phyloP scores from a whole-genome alignment of 2,888 invertebrate species.

The Parnassius glacialis region DNA sequence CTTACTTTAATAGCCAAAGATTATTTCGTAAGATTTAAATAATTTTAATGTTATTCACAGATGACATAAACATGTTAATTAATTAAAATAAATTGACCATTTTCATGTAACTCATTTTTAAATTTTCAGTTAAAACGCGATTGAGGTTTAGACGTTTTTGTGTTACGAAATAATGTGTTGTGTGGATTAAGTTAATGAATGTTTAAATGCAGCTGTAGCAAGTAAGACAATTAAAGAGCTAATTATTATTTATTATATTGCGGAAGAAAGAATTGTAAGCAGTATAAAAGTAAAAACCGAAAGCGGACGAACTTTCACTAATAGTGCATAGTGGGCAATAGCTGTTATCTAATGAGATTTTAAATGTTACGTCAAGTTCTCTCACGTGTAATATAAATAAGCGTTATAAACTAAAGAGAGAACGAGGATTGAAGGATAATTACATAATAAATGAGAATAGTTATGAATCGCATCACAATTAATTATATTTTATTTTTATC shows the following conservation, averaged over 20 bases:
- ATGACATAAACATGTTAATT: too few species aligned
- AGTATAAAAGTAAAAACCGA: constrained; percentile 27
- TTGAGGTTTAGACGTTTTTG: not conserved
- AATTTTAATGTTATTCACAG: too few species aligned
- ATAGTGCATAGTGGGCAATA: constrained; percentile 37
- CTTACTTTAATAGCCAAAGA: too few species aligned
- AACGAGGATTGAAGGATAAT: constrained; percentile 11
- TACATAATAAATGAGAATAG: constrained; percentile 1
- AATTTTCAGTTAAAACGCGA: too few species aligned
- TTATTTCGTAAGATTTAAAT: too few species aligned
- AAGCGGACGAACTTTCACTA: constrained; percentile 52
- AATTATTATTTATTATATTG: constrained; percentile 4
- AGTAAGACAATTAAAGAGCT: not conserved
- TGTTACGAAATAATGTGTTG: too few species aligned
- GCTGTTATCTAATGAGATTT: constrained; percentile 61
- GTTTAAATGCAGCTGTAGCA: too few species aligned
- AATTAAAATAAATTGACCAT: too few species aligned
- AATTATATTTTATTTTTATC: not conserved
- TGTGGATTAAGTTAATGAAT: too few species aligned
- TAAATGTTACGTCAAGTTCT: constrained; percentile 48
- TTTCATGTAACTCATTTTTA: too few species aligned
- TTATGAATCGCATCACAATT: not conserved
- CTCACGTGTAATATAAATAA: constrained; percentile 39
- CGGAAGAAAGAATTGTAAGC: constrained; percentile 8
- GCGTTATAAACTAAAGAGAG: constrained; percentile 21